These are phyloP conservation scores for Ochropleura plecta DNA, from an alignment of 2,888 invertebrate species.

Conservation along the genomic window DNA sequence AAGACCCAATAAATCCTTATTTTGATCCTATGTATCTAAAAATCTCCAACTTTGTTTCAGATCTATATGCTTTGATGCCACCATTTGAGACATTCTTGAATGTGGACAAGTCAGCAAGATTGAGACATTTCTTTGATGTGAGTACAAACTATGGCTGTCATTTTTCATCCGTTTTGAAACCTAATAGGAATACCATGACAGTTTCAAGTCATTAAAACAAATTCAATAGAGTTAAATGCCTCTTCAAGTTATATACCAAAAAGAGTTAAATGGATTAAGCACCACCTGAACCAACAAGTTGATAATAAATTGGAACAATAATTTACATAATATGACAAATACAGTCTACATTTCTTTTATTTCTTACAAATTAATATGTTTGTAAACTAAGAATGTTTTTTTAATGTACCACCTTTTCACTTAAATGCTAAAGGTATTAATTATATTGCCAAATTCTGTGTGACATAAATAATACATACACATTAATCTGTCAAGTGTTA, in stretches of 20 bases:
- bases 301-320: conserved; percentile 22
- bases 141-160: conserved; percentile 67
- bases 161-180: neutral
- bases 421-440: neutral
- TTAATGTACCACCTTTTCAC: conserved; percentile 22
- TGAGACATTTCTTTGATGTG: conserved; percentile 96
- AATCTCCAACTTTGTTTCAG: conserved; percentile 83
- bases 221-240: neutral
- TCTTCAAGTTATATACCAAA: neutral
- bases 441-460: neutral
- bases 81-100: conserved; percentile 96
- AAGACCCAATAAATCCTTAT: too few species aligned
- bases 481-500: neutral
- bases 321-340: neutral
- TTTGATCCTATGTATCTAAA: too few species aligned
- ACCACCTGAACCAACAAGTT: conserved; percentile 28
- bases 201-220: neutral
- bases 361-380: neutral
- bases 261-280: neutral
- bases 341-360: conserved; percentile 9
- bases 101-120: conserved; percentile 94
- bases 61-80: conserved; percentile 95
- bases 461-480: neutral
- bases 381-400: neutral
- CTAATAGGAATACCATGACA: neutral